Conservation (phyloP, 2,797 vertebrate species). For the Oreochromis grahami region DNA sequence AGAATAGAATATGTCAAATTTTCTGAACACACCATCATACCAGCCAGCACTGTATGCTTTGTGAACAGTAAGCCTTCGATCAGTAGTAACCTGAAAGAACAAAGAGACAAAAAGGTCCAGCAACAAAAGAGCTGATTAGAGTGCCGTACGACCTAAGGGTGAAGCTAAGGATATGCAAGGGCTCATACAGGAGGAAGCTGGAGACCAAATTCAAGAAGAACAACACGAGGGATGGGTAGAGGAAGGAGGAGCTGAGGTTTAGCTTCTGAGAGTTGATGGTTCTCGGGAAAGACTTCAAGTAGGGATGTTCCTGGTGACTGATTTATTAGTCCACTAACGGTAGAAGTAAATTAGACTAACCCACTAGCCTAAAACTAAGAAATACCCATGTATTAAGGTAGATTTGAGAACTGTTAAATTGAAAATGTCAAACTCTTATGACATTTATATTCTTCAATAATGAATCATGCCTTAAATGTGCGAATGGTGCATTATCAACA, state of each 20-base stretch:
- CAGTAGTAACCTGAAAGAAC: background rate
- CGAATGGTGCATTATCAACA: background rate
- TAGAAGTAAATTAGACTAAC: background rate
- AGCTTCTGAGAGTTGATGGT: background rate
- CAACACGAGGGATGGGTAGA: background rate
- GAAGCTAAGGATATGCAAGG: background rate
- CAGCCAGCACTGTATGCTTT: background rate
- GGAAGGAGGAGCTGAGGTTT: background rate
- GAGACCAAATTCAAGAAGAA: background rate
- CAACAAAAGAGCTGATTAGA: background rate
- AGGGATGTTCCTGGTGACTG: background rate
- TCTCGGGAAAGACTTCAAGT: background rate
- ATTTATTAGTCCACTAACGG: background rate
- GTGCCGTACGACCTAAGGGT: rapidly evolving
- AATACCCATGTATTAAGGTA: background rate
- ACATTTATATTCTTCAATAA: background rate
- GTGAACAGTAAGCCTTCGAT: background rate
- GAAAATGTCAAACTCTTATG: background rate
- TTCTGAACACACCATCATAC: background rate
- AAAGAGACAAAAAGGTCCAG: background rate
- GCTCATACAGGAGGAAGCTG: background rate
- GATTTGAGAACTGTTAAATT: background rate
- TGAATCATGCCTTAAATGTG: background rate
- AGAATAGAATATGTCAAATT: background rate
- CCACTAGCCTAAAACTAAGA: background rate